phyloP scores from a whole-genome alignment of 2,888 invertebrate genomes.

The Hirtodrosophila histrioides region DNA sequence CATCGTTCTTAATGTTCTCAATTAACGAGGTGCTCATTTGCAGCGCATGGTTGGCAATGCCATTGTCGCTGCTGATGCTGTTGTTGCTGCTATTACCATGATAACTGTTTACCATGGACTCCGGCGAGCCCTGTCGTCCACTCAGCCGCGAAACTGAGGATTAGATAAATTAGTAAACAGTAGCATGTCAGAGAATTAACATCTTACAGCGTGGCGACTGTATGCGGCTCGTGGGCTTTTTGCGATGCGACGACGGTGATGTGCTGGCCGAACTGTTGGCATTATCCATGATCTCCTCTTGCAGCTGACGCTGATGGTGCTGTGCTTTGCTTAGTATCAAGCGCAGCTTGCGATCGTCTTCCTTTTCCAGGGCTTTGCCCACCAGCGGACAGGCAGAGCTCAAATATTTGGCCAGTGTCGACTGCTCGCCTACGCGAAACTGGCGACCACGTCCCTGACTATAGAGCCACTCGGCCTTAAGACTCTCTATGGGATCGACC shows the following conservation, averaged over 20 bases:
- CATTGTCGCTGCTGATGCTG: constrained; percentile 74
- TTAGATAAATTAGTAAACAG: constrained; percentile 39
- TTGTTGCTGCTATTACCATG: constrained; percentile 85
- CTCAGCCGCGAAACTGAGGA: constrained; percentile 84
- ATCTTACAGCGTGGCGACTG: constrained; percentile 84
- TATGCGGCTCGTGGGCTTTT: constrained; percentile 84
- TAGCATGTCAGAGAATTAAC: neutral
- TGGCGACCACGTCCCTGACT: constrained; percentile 96
- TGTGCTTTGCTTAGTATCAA: constrained; percentile 95
- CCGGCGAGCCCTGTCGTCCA: constrained; percentile 87
- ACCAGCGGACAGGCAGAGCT: constrained; percentile 93
- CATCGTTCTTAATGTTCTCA: constrained; percentile 84
- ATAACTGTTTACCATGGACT: constrained; percentile 90
- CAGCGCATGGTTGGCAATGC: constrained; percentile 74
- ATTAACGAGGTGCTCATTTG: constrained; percentile 85
- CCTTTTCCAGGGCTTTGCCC: constrained; percentile 92
- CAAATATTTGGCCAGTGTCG: constrained; percentile 92
- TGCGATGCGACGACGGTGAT: constrained; percentile 83
- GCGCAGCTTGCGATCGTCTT: constrained; percentile 93
- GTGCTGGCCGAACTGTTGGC: constrained; percentile 81
- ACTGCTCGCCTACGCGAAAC: constrained; percentile 93
- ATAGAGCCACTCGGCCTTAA: constrained; percentile 97
- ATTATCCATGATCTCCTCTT: constrained; percentile 87
- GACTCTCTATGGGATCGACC: constrained; percentile 95
- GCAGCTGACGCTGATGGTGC: constrained; percentile 93